A percentile compares a stretch with the other conserved stretches of the same genome.
Conservation (phyloP, 2,888 invertebrate genomes). For the Pyrochroa serraticornis region DNA sequence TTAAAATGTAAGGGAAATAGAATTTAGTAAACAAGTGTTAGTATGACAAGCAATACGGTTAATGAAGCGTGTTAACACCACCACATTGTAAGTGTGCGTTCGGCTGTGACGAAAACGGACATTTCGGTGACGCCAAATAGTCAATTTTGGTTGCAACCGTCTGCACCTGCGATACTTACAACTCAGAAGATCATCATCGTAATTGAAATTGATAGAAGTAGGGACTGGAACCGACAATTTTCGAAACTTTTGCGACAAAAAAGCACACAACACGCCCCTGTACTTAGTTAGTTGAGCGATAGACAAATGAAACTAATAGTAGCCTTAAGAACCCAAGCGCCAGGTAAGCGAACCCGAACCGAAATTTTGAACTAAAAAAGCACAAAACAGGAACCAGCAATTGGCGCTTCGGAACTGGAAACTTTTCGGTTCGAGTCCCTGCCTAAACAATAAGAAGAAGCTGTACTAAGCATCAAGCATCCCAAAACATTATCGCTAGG, state of each 20-base stretch:
- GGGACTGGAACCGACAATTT: constrained; percentile 55
- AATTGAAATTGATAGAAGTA: constrained; percentile 37
- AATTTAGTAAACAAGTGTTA: background rate
- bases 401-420: background rate
- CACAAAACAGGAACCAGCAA: background rate
- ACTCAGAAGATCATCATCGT: constrained; percentile 44
- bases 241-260: constrained; percentile 19
- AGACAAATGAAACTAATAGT: constrained; percentile 18
- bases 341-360: constrained; percentile 57
- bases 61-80: background rate
- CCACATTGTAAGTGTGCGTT: background rate
- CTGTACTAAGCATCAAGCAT: constrained; percentile 57
- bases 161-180: constrained; percentile 9
- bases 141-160: constrained; percentile 15
- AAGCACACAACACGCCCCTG: constrained; percentile 30
- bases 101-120: too few relatives aligned
- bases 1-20: constrained; percentile 10
- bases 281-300: constrained; percentile 18
- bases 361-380: constrained; percentile 44
- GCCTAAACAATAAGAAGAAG: constrained; percentile 55
- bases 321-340: constrained; percentile 50
- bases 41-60: background rate
- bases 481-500: constrained; percentile 41
- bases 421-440: constrained; percentile 59
- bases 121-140: too few relatives aligned